Base-by-base conservation (phyloP, 2,888 invertebrate genomes). In the Agrochola litura region DNA sequence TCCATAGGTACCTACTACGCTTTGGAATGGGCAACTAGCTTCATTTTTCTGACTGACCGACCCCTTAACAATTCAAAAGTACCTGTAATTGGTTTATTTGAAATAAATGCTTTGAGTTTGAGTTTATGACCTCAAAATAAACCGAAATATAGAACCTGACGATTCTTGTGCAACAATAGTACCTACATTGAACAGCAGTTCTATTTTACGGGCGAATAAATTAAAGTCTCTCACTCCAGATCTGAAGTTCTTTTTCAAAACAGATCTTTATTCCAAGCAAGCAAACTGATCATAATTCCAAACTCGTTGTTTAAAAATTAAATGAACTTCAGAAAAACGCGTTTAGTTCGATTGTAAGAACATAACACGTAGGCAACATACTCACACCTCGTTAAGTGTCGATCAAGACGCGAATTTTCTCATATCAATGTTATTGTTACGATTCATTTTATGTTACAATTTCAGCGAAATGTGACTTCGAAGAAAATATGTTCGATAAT, bases 331-430 rank as follows among this genome's bases (percentile, higher is more conserved):
- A 52, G 3, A 41, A 19, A 64, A 52, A 65, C 22, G 25, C 3
- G n/a, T 30, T 52, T 9, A 8, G 14, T 41, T 76, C 43, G 6
- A 76, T 52, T 49, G 16, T 49, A 43, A 43, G n/a, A 76, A 61
- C 19, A n/a, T 4, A 46, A 73, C 58, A 70, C 19, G 19, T 58
- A 22, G 0, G 2, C 9, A 37, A 37, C 16, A 65, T 19, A 25
- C n/a, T 22, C 37, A 16, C 58, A 74, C 14, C 8, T 16, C 9
- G 16, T 12, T 41, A 22, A 12, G 25, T 25, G 49, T 49, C 60
- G 37, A 60, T 22, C 16, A 49, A 60, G 14, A 60, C 16, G 16
- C 22, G 6, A 74, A 41, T 22, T 25, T 49, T 25, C 25, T 25
- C 19, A 46, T 19, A 19, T 46, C 43, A 64, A 22, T n/a, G n/a